A percentile compares a stretch with the other conserved stretches of the same genome.
These are phyloP conservation scores for Sparidentex hasta DNA, from an alignment of 2,797 vertebrate species.

Conservation along the genomic window DNA sequence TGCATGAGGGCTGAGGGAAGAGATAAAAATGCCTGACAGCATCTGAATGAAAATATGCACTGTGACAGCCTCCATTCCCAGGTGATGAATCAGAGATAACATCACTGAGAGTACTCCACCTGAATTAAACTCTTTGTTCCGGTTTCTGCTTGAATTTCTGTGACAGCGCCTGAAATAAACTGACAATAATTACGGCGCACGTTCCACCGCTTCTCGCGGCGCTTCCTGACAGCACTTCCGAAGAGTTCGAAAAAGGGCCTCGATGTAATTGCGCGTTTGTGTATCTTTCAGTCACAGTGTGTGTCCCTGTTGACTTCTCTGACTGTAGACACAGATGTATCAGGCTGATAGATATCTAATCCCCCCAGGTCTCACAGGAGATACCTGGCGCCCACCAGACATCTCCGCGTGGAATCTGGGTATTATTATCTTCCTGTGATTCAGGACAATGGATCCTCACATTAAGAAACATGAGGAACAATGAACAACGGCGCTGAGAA, in stretches of 20 bases:
- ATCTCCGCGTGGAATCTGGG: slow-evolving; percentile 26
- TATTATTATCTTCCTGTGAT: slow-evolving; percentile 39
- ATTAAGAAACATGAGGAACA: slow-evolving; percentile 41
- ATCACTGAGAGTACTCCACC: slow-evolving; percentile 16
- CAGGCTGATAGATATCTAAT: slow-evolving; percentile 31
- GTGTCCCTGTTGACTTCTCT: slow-evolving; percentile 2
- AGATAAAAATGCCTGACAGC: slow-evolving; percentile 39
- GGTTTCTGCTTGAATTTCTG: slow-evolving; percentile 20
- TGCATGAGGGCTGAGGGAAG: slow-evolving; percentile 29
- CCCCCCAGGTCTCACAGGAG: slow-evolving; percentile 19
- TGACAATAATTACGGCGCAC: slow-evolving; percentile 16
- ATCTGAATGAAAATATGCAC: slow-evolving; percentile 11
- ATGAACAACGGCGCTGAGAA: slow-evolving; percentile 42
- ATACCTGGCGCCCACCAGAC: slow-evolving; percentile 24
- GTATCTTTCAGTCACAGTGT: neutral
- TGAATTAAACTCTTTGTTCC: slow-evolving; percentile 28
- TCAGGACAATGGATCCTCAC: slow-evolving; percentile 56
- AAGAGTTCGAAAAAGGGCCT: neutral
- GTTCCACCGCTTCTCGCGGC: slow-evolving; percentile 1
- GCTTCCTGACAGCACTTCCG: neutral
- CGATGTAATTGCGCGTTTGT: neutral
- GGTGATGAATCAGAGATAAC: slow-evolving; percentile 43
- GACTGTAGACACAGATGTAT: slow-evolving; percentile 22
- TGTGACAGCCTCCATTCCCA: slow-evolving; percentile 23
- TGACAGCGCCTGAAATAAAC: slow-evolving; percentile 36